Base-by-base conservation (phyloP, 2,888 invertebrate genomes). In the Synergus laeviventris region DNA sequence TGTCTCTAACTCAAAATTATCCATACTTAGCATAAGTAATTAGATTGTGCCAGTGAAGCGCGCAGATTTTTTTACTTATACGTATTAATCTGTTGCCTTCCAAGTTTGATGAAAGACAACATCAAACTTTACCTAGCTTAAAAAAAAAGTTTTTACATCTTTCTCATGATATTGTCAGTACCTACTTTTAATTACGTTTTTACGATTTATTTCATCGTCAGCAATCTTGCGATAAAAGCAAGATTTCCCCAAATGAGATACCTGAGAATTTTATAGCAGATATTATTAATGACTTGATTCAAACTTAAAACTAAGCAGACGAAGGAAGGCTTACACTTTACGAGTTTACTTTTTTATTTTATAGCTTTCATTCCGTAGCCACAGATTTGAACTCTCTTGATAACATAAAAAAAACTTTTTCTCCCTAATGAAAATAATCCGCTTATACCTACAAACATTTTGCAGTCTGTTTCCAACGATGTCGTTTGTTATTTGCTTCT, bases 341-440 rank as follows among this genome's bases (percentile, higher is more conserved):
- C 70, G 70, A 70, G 70, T 70, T 70, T 49, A 36, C 49, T 70
- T 70, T 54, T 31, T 70, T 49, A 70, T 49, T 70, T 54, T 36
- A 70, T 36, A 70, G 70, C 4, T 31, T 36, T 36, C 16, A 18
- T 54, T n/a, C 18, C n/a, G 49, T 70, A 12, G 18, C 49, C 49
- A 31, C 49, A 49, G 31, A 70, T 49, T 31, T 49, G 9, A 36
- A n/a, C n/a, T 31, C n/a, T 31, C 36, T 36, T 11, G 49, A 24
- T 70, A 54, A 49, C 49, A 70, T 70, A 49, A 70, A 70, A 54
- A 70, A 31, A 36, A 36, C 24, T 7, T 5, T 36, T 70, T 31
- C 24, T 24, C 49, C 12, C 36, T 70, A 70, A 70, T 70, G 70
- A 49, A 70, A 49, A 70, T 54, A 70, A 70, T 54, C 49, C n/a